Base-by-base conservation (phyloP, 2,113 vertebrate genomes). In the Lophotis ruficrista region DNA sequence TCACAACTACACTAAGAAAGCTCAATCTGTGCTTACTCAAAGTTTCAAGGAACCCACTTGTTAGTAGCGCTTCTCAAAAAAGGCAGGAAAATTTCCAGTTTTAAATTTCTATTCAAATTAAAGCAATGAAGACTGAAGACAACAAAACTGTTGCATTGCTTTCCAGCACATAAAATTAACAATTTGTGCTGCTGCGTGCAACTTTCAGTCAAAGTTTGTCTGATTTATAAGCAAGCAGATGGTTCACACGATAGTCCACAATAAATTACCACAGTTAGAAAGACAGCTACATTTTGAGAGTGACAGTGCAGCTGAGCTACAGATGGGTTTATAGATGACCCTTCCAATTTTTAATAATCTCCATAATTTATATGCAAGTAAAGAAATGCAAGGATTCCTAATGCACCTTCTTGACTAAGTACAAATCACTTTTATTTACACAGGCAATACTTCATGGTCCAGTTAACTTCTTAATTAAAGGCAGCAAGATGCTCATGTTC, bases 401-500 rank as follows among this genome's bases (percentile, higher is more conserved):
- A 97, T 95, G 94, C 31, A 85, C 93, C 90, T 95, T 95, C 98
- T 97, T 97, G 89, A 97, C 96, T 93, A 96, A 90, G 89, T 94
- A 97, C 97, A 98, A 98, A 98, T 98, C 97, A 97, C 97, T 98
- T 98, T 97, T 97, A 98, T 98, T 98, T 97, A 97, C 97, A 95
- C 70, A 75, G 95, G 97, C 97, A 98, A 98, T 98, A 97, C 97
- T 98, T 98, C 98, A 98, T 90, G 98, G 98, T 98, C 98, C 98
- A 98, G 98, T 98, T 98, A 98, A 97, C 98, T 98, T 98, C 98
- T 98, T 99, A 98, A 99, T 99, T 99, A 99, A 98, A 98, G 98
- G 98, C 98, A 98, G 98, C 98, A 97, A 97, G 97, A 97, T 97
- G 97, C 95, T 98, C 96, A 76, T 96, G 97, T 97, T 98, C 97